Evolutionary conservation across 2,888 invertebrate species (phyloP).

Genomic region (Epinotia bilunana): DNA sequence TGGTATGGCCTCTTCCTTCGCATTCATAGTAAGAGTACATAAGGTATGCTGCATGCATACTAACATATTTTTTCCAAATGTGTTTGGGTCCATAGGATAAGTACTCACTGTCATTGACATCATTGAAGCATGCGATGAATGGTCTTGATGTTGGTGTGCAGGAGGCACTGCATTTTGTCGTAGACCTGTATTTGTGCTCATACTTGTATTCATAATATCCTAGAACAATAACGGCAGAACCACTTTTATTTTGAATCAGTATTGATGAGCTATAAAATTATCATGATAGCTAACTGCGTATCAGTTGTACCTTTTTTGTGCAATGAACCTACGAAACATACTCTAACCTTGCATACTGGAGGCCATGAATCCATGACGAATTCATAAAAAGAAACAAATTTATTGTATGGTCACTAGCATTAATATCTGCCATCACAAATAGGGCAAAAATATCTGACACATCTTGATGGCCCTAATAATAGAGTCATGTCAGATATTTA

Average conservation of each 20-base stretch:
- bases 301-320: background rate
- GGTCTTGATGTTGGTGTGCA: constrained; percentile 30
- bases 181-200: constrained; percentile 51
- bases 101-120: constrained; percentile 72
- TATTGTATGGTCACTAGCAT: too few relatives aligned
- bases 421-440: too few relatives aligned
- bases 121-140: constrained; percentile 47
- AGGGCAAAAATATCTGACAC: too few relatives aligned
- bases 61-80: too few relatives aligned
- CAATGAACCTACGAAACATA: background rate
- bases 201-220: constrained; percentile 58
- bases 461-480: too few relatives aligned
- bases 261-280: background rate
- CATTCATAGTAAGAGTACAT: too few relatives aligned
- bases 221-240: constrained; percentile 52
- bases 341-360: background rate
- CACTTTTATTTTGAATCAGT: background rate
- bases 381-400: too few relatives aligned
- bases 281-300: background rate
- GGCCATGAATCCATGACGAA: too few relatives aligned
- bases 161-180: constrained; percentile 45
- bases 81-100: background rate
- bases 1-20: too few relatives aligned
- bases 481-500: too few relatives aligned
- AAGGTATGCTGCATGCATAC: too few relatives aligned